Evolutionary conservation across 1,140 invertebrate genomes (phyloP), one percentile per base, ranked within the genome.

Genomic region (Lepeophtheirus salmonis): DNA sequence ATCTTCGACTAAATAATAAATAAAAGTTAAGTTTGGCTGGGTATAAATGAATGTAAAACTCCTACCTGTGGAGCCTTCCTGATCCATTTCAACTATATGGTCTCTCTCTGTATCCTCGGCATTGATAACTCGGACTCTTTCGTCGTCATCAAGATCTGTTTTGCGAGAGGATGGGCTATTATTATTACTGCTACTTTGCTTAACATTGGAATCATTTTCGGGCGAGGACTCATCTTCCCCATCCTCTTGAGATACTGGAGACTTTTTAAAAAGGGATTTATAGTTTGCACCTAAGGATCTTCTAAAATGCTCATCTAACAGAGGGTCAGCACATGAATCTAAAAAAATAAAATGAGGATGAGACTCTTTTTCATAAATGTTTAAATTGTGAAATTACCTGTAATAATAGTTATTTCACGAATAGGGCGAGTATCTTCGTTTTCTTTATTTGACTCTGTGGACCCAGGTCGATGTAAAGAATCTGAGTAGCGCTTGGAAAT

Each of bases 231-330:
- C 30, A 41, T 41, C 30, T n/a, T 41, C 30, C 30, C 6, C n/a
- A n/a, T 41, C 30, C 30, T 41, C 30, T 41, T 41, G 30, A n/a
- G 30, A 41, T 10, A 41, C 30, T 6, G 30, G 30, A 10, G 30
- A 41, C 54, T 56, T 62, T 16, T 41, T 60, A 69, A 86, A 86
- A 56, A 88, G 75, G 30, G 79, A 79, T 64, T 83, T 80, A 73
- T 95, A 94, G 67, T 88, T 80, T 65, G 86, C 83, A 49, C 89
- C 89, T 58, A 95, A 74, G 3, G 89, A 94, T 63, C 89, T 79
- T 57, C 89, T 77, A 72, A 96, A 96, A 72, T 96, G 90, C 69
- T 95, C 90, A 70, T 96, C 89, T 68, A 96, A 92, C 26, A 86
- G 85, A 12, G 86, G 85, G 73, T 92, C 88, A 67, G 68, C 71